These are phyloP conservation scores for silkworm (Bombyx mori) DNA, from an alignment of 1,140 invertebrate genomes.

Conservation along the genomic window DNA sequence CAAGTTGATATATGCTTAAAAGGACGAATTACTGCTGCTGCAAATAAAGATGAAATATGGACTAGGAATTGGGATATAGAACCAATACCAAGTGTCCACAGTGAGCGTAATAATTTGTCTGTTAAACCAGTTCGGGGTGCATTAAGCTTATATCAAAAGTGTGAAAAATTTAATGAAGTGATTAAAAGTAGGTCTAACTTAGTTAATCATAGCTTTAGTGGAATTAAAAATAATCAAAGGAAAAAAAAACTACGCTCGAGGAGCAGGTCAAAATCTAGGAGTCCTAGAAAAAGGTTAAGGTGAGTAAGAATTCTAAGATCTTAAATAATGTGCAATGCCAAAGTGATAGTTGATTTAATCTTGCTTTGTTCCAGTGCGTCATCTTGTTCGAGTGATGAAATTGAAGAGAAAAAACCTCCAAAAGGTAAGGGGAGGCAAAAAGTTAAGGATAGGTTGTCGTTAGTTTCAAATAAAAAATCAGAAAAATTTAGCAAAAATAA, in stretches of 20 bases:
- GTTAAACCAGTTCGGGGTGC: conserved; percentile 69
- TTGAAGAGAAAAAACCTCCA: conserved; percentile 46
- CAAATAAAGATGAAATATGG: conserved; percentile 87
- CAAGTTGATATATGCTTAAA: conserved; percentile 94
- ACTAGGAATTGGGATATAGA: conserved; percentile 94
- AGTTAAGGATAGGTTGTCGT: conserved; percentile 59
- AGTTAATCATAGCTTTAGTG: conserved; percentile 25
- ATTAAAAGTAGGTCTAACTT: conserved; percentile 34
- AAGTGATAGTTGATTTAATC: conserved; percentile 7
- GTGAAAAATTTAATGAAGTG: conserved; percentile 39
- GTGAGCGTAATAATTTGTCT: conserved; percentile 78
- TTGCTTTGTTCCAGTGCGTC: conserved; percentile 47
- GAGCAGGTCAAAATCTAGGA: conserved; percentile 52
- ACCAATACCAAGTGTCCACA: conserved; percentile 87
- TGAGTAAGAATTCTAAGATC: conserved; percentile 12
- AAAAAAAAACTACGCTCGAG: conserved; percentile 39
- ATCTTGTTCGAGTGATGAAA: conserved; percentile 59
- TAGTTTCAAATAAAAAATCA: conserved; percentile 51
- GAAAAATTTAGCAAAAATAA: conserved; percentile 64
- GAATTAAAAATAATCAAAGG: conserved; percentile 40
- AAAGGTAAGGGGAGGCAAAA: conserved; percentile 62
- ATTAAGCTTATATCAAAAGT: conserved; percentile 69
- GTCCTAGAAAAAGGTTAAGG: conserved; percentile 52
- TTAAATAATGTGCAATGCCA: not conserved
- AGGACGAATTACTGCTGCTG: conserved; percentile 91